Base-by-base conservation (phyloP, 2,888 invertebrate genomes). In the Branchipolynoe longqiensis region DNA sequence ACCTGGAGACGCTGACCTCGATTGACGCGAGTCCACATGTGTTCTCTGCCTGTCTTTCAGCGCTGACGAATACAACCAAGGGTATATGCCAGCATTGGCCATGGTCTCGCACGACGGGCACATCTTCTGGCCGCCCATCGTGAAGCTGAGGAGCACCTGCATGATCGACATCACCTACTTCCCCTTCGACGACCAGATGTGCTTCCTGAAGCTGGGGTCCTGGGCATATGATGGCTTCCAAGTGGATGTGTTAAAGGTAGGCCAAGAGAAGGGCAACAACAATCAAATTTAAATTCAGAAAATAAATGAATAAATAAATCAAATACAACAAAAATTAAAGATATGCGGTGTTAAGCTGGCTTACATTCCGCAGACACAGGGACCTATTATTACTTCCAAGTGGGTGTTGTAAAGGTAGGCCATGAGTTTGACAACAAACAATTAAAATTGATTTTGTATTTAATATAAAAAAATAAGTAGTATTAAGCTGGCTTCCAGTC, bases 61-160 rank as follows among this genome's bases (percentile, higher is more conserved):
- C 90, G 95, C 95, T 41, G 95, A 95, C 87, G 95, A 95, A 90
- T 95, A 95, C 90, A 95, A 95, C 0, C 93, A 94, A 28, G 95
- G 95, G 4, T 94, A 95, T 90, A 95, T 95, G 95, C 94, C 94
- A 41, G 94, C 95, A 14, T 93, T 95, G 78, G 95, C 95, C 4
- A 95, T 95, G 95, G 94, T 95, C 6, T 92, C 93, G 36, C 90
- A 92, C 87, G 93, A 94, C 86, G 95, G 95, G 14, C 94, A 94
- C 81, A 94, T 95, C 0, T 95, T 95, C 90, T 95, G 95, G 95
- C 95, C 95, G 0, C 94, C 95, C 1, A 95, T 95, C 18, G 95
- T 95, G 31, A 95, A 95, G 88, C 93, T 95, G 38, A 93, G 95
- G 81, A 94, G 94, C 87, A 95, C 95, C 3, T 95, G 95, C 89